Evolutionary conservation across 2,113 vertebrate genomes (phyloP).

Genomic region (Muntiacus muntjak): DNA sequence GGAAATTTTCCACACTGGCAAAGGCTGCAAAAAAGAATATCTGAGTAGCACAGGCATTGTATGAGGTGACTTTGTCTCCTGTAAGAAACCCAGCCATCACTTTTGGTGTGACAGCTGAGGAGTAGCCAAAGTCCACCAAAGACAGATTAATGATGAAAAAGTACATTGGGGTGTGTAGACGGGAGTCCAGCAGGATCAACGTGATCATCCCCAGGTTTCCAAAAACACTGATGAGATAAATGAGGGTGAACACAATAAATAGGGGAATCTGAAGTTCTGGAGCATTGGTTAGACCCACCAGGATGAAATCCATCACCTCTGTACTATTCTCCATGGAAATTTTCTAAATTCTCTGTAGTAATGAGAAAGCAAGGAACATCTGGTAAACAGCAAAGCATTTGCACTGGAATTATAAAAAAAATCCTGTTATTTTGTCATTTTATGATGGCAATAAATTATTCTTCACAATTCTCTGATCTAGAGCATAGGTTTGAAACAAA

Average conservation of each 20-base stretch:
- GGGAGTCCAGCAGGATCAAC: slow-evolving; percentile 43
- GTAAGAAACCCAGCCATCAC: slow-evolving; percentile 42
- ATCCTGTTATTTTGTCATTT: neutral
- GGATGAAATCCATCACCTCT: neutral
- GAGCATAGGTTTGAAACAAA: neutral
- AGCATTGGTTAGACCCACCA: neutral
- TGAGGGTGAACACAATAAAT: neutral
- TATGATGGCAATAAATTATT: neutral
- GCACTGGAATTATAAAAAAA: neutral
- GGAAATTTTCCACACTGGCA: neutral
- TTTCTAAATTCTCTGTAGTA: neutral
- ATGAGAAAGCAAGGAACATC: neutral
- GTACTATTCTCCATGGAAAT: neutral
- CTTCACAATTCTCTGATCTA: neutral
- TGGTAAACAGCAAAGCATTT: neutral
- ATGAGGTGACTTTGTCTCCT: neutral
- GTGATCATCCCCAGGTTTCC: slow-evolving; percentile 68
- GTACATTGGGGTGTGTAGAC: slow-evolving; percentile 75
- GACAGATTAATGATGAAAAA: slow-evolving; percentile 63
- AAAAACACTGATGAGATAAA: slow-evolving; percentile 59
- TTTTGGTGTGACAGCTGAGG: neutral
- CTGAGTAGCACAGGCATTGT: neutral
- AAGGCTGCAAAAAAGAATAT: neutral
- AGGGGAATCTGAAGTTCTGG: neutral
- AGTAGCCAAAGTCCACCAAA: slow-evolving; percentile 10